Evolutionary conservation across 2,888 invertebrate species (phyloP), one percentile per base, ranked within the genome.

Genomic region (Drosophila robusta): DNA sequence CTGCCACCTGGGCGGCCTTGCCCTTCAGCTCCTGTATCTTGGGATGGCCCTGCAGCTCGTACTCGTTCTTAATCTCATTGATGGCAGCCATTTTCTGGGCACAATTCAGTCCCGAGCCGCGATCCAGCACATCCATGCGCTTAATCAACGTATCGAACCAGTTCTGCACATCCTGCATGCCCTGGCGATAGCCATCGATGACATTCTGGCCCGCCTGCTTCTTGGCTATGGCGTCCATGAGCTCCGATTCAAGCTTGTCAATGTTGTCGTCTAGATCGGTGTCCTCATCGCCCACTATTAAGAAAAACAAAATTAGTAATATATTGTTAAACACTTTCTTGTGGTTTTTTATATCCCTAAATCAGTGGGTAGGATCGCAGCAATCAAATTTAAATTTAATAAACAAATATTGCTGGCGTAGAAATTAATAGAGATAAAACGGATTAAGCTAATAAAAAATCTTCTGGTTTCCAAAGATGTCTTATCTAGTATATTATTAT

Each of bases 131-230:
- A 89, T 97, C 97, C 92, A 97, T 95, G 80, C 96, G 95, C 87
- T 96, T 96, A 7, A 95, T 94, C 0, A 97, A 93, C 5, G 95
- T 94, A 87, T 97, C 97, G 80, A 97, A 95, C 96, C 96, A 97
- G 67, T 94, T 94, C 78, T 97, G 96, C 44, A 96, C 95, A 62
- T 95, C 95, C 86, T 95, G 95, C 66, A 97, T 94, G 46, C 94
- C 93, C 64, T 95, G 95, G 42, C 96, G 94, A 92, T 96, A 98
- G 63, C 95, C 95, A 78, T 97, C 96, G 50, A 97, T 96, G 14
- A 95, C 93, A 64, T 94, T 94, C 90, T 97, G 96, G 54, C 96
- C 95, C 7, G 94, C 93, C 90, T 95, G 95, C 90, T 97, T 97
- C 72, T 95, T 94, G 61, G 95, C 94, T 52, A 97, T 95, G 0